Evolutionary conservation across 1,140 invertebrate genomes (phyloP).

Genomic region (Cecropterus lyciades): DNA sequence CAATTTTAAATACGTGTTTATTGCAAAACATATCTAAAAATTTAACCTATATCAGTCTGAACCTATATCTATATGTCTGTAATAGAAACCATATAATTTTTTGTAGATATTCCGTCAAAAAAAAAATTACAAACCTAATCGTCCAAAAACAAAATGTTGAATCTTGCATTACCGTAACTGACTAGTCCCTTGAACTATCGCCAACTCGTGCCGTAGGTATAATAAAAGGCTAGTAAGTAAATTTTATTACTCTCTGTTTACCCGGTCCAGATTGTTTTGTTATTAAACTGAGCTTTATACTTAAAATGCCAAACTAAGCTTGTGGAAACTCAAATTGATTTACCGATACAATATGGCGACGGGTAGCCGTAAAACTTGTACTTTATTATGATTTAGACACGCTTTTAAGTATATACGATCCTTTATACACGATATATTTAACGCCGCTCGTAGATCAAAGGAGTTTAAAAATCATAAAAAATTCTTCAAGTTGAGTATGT

Average conservation of each 20-base stretch:
- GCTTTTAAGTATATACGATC: neutral
- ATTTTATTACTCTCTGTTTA: constrained; percentile 36
- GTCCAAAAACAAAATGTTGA: neutral
- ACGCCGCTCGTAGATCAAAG: no score
- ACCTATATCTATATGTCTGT: no score
- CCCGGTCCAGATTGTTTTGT: constrained; percentile 34
- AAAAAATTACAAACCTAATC: no score
- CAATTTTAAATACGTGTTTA: no score
- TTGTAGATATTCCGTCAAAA: no score
- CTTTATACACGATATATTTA: neutral
- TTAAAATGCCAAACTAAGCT: constrained; percentile 38
- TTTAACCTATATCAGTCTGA: no score
- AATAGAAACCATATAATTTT: no score
- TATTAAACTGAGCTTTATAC: constrained; percentile 38
- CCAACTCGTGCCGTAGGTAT: constrained; percentile 20
- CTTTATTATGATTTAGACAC: constrained; percentile 27
- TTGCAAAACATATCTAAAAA: no score
- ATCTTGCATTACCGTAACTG: neutral
- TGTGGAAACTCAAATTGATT: constrained; percentile 36
- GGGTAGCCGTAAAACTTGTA: constrained; percentile 25
- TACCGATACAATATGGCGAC: constrained; percentile 31
- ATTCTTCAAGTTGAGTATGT: no score
- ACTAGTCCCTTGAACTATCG: constrained; percentile 5
- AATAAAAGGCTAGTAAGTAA: constrained; percentile 35
- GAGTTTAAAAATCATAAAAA: no score